Evolutionary conservation across 2,113 vertebrate species (phyloP), one percentile per base, ranked within the genome.

Genomic region (Podarcis muralis): DNA sequence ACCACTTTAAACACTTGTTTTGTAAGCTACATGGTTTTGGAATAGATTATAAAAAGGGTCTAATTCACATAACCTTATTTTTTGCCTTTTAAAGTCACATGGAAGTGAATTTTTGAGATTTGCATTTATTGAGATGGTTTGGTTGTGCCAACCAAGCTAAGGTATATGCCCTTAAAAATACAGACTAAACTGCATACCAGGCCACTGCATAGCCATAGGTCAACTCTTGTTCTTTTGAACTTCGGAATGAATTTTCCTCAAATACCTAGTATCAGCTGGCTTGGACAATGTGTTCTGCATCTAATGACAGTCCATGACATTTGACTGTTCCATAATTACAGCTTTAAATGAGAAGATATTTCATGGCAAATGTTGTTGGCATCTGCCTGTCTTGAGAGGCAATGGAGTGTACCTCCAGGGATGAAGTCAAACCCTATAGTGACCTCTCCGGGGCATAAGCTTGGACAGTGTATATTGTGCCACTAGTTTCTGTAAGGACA

Each of bases 121-220:
- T 79, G 2, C 48, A 79, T n/a, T 43, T 57, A 48, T 53, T 57
- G 13, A 79, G 27, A 15, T 79, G 43, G 30, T 79, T 43, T 53
- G 25, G 15, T 53, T 79, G 13, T 53, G 11, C 48, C 30, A 57
- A 7, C 13, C 12, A 93, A 68, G 84, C 79, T 77, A 80, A 57
- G 13, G 23, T 86, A 43, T 25, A 68, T 93, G 3, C 76, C 90
- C 75, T 69, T 76, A 80, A 72, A 72, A 16, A 90, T 62, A 72
- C 65, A 82, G 37, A 74, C 43, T 22, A 57, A 18, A 74, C 32
- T 89, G 82, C 25, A 85, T 86, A n/a, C 90, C 22, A 81, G 9
- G 6, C 74, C 82, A n/a, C 25, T 85, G 78, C 79, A 16, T 65
- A 87, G 82, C 20, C 40, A 85, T 91, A 85, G 80, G 71, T 89